Evolutionary conservation across 2,797 vertebrate genomes (phyloP), one percentile per base, ranked within the genome.

Genomic region (Notoglanidium macrostoma): DNA sequence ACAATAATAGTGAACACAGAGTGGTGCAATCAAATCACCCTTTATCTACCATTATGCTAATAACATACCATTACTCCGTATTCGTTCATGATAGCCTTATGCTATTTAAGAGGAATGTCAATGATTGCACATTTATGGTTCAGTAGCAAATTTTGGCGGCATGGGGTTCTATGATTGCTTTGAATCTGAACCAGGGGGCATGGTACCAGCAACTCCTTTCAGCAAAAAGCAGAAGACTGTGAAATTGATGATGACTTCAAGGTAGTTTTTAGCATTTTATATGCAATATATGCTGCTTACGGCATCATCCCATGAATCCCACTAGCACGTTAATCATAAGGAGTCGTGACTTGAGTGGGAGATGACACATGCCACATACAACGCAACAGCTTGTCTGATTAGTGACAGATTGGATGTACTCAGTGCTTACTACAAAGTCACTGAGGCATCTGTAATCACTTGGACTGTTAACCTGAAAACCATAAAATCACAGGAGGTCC

Each of bases 271-370:
- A 23, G 11, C 67, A 40, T 73, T 55, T 74, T 73, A 57, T 74
- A 59, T 61, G 23, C 23, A 61, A 46, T 40, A 55, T 40, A 49
- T 21, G 54, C 54, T 57, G 74, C 61, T n/a, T 80, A 68, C 35
- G 59, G 32, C 79, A 46, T 2, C 85, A 68, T 32, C 29, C 65
- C 81, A 44, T 46, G 49, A 55, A 63, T 68, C 54, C 14, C n/a
- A 81, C 21, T 67, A 59, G 40, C 80, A 74, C 23, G 46, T 85
- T 81, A 87, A 63, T 87, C 85, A 88, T 57, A 54, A 65, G 21
- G 73, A 32, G 72, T 61, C 61, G 55, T 83, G 88, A 83, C 82
- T 72, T n/a, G 78, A 70, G 72, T 85, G 54, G 82, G 85, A 79
- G 74, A 68, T 85, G 76, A 80, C 76, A 70, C 49, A 85, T 11